Evolutionary conservation across 1,140 invertebrate genomes (phyloP).

Genomic region (Heliconius eleuchia): DNA sequence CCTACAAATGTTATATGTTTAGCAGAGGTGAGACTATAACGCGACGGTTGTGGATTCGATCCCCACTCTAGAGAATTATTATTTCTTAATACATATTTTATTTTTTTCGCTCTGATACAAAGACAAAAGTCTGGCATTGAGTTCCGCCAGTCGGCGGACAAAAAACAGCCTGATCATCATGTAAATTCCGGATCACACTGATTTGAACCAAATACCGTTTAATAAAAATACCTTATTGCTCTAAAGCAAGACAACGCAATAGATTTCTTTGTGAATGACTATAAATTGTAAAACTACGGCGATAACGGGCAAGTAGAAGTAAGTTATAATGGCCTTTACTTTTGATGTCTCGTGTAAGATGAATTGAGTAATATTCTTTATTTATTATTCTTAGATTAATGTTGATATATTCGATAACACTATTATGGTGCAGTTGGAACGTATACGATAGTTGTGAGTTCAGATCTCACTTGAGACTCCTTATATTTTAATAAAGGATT

Average conservation of each 20-base stretch:
- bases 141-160: too few relatives aligned
- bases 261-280: not conserved
- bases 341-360: not conserved
- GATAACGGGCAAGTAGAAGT: slow-evolving; percentile 3
- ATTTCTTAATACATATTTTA: too few relatives aligned
- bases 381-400: not conserved
- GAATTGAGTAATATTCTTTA: not conserved
- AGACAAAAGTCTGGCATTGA: too few relatives aligned
- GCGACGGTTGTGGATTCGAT: too few relatives aligned
- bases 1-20: too few relatives aligned
- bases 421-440: not conserved
- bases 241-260: not conserved
- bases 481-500: too few relatives aligned
- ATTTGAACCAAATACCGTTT: not conserved
- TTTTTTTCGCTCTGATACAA: too few relatives aligned
- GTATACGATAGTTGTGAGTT: not conserved
- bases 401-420: not conserved
- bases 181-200: too few relatives aligned
- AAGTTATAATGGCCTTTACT: not conserved
- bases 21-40: too few relatives aligned
- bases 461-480: too few relatives aligned
- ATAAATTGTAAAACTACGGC: not conserved
- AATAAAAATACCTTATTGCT: not conserved
- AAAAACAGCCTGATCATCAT: too few relatives aligned
- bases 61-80: too few relatives aligned